Conservation (phyloP, 2,113 vertebrate genomes). For the Opisthocomus hoazin region DNA sequence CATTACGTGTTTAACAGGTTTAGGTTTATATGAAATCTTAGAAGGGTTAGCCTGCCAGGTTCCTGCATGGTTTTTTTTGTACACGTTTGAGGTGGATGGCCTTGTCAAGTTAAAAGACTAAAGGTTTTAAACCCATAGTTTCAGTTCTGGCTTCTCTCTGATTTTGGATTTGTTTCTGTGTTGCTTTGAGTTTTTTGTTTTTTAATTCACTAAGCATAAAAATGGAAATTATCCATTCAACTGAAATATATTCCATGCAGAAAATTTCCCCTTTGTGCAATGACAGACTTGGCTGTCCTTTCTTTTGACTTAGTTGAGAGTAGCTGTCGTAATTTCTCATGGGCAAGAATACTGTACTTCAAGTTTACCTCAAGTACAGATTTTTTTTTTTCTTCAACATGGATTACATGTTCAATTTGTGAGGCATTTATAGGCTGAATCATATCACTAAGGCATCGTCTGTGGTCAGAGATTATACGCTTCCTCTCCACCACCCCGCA, state of each 20-base stretch:
- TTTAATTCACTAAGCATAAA: not conserved
- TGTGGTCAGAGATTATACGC: not conserved
- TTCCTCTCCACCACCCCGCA: not conserved
- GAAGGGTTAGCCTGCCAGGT: not conserved
- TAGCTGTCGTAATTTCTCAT: not conserved
- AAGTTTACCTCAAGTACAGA: not conserved
- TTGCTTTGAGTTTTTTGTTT: not conserved
- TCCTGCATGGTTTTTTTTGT: not conserved
- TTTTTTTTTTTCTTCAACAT: not conserved
- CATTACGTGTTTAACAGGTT: not conserved
- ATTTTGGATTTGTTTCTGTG: not conserved
- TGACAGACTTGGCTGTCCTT: not conserved
- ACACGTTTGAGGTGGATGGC: rapidly evolving
- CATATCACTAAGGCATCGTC: not conserved
- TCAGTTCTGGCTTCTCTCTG: not conserved
- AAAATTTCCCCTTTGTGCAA: not conserved
- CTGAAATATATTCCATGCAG: not conserved
- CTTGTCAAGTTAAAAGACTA: not conserved
- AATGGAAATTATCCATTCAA: not conserved
- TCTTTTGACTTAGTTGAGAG: not conserved
- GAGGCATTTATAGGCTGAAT: not conserved
- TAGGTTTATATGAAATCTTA: not conserved
- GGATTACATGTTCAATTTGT: rapidly evolving
- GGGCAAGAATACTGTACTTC: not conserved
- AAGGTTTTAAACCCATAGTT: not conserved